Conservation (phyloP, 35 echinoderm and acorn worm genomes). For the Heliocidaris erythrogramma region DNA sequence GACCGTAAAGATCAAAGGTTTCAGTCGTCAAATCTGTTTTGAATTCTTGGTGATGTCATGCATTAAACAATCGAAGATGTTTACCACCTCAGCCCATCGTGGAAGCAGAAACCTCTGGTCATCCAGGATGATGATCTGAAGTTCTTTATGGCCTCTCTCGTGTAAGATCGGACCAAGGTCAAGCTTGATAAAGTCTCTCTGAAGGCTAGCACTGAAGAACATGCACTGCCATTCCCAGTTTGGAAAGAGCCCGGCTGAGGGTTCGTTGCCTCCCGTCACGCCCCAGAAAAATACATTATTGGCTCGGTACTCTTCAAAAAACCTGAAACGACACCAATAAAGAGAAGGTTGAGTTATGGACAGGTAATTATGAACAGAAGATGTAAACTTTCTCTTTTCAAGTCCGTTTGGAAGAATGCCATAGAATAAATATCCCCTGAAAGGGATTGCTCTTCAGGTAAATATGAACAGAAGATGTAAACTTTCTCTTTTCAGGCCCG, state of each 20-base stretch:
- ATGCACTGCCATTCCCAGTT: slow-evolving; percentile 77
- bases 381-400: no score
- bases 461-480: no score
- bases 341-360: no score
- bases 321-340: slow-evolving; percentile 23
- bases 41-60: no score
- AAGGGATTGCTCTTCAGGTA: no score
- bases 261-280: slow-evolving; percentile 89
- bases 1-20: no score
- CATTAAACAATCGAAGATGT: not conserved
- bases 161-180: slow-evolving; percentile 81
- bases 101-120: slow-evolving; percentile 77
- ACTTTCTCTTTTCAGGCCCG: no score
- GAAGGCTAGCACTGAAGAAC: slow-evolving; percentile 62
- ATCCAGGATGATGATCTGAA: slow-evolving; percentile 85
- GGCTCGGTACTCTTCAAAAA: slow-evolving; percentile 73
- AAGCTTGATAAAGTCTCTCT: slow-evolving; percentile 90
- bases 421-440: no score
- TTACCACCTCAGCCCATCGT: slow-evolving; percentile 76
- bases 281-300: slow-evolving; percentile 76
- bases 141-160: slow-evolving; percentile 61
- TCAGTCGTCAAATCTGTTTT: no score
- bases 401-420: no score
- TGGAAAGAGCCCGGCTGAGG: slow-evolving; percentile 67
- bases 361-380: no score